Conservation (phyloP, 2,797 vertebrate species). For the Okamejei kenojei region DNA sequence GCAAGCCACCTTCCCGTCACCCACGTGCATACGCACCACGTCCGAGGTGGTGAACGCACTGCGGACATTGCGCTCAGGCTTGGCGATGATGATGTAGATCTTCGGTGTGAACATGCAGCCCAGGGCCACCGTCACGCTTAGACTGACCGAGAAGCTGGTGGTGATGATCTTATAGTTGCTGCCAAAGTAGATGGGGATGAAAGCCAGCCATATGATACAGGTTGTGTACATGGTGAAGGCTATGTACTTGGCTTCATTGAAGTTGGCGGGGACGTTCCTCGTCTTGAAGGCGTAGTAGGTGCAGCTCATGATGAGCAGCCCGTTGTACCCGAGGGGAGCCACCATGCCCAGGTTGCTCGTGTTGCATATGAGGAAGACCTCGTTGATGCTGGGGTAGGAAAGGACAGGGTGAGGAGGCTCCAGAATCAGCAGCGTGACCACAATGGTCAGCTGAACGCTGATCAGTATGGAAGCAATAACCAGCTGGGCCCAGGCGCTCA, state of each 20-base stretch:
- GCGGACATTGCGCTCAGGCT: constrained; percentile 93
- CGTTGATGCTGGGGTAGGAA: constrained; percentile 90
- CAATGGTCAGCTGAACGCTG: constrained; percentile 84
- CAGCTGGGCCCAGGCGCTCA: constrained; percentile 96
- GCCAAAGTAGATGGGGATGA: constrained; percentile 97
- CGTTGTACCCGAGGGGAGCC: constrained; percentile 93
- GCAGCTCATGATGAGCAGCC: constrained; percentile 97
- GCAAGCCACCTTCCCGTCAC: constrained; percentile 86
- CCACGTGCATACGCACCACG: constrained; percentile 96
- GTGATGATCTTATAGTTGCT: constrained; percentile 99
- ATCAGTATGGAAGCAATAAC: constrained; percentile 88
- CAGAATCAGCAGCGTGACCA: constrained; percentile 85
- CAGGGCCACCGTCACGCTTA: constrained; percentile 93
- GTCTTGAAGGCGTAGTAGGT: constrained; percentile 99
- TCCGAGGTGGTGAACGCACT: constrained; percentile 99
- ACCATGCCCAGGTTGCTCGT: constrained; percentile 93
- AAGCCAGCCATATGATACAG: constrained; percentile 73
- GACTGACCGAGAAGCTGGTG: constrained; percentile 94
- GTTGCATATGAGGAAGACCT: constrained; percentile 96
- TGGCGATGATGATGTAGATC: constrained; percentile 99
- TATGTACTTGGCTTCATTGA: constrained; percentile 73
- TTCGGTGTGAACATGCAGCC: constrained; percentile 99
- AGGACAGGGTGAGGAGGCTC: constrained; percentile 89
- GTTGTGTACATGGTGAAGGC: constrained; percentile 76
- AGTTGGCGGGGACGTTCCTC: constrained; percentile 87